Percentiles rank a stretch among this genome's conserved stretches.
These are phyloP conservation scores for Centroberyx gerrardi DNA, from an alignment of 2,797 vertebrate genomes.

Conservation along the genomic window DNA sequence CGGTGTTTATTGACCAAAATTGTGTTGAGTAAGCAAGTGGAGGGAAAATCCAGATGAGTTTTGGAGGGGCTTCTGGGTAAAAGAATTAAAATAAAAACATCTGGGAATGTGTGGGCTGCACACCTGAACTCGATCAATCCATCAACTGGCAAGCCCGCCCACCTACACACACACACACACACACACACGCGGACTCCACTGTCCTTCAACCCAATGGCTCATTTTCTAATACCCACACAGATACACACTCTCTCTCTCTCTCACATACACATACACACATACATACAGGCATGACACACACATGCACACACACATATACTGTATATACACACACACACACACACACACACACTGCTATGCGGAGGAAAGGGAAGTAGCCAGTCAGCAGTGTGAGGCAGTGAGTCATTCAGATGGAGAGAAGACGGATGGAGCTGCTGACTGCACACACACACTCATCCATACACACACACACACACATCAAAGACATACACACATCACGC, in stretches of 20 bases:
- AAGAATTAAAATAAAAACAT: not conserved
- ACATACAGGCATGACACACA: no score
- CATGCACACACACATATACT: no score
- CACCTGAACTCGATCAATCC: conserved; percentile 26
- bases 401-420: conserved; percentile 9
- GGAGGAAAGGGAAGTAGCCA: conserved; percentile 3
- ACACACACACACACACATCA: no score
- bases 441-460: no score
- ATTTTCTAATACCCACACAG: conserved; percentile 1
- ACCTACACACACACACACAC: conserved; percentile 16
- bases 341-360: conserved; percentile 27
- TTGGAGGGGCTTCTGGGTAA: not conserved
- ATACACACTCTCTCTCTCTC: not conserved
- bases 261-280: no score
- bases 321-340: not conserved
- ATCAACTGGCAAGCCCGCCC: conserved; percentile 5
- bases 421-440: not conserved
- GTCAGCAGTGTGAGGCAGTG: conserved; percentile 22
- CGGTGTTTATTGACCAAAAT: no score
- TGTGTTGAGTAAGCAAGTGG: not conserved
- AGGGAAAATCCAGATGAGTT: not conserved
- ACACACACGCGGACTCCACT: not conserved
- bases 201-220: conserved; percentile 5
- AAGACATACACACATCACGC: no score
- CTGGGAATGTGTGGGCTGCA: conserved; percentile 5